Conservation (phyloP, 2,888 invertebrate genomes). For the Tipula unca region DNA sequence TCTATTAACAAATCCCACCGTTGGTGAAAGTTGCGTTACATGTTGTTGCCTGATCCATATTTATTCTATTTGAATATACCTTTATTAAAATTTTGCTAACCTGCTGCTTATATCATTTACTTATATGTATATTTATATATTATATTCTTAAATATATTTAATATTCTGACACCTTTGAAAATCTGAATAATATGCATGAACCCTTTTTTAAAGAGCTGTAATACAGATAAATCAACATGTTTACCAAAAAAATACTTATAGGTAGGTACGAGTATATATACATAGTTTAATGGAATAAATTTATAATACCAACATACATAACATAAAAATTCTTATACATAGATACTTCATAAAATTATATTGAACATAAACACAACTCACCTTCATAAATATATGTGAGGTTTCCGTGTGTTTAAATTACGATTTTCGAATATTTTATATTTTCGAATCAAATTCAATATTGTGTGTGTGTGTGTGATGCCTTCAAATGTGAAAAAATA, state of each 20-base stretch:
- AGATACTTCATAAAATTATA: not conserved
- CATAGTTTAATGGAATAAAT: not conserved
- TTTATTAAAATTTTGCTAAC: not conserved
- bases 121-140: not conserved
- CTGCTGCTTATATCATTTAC: not conserved
- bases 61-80: not conserved
- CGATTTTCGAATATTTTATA: not conserved
- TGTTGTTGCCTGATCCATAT: not conserved
- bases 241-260: no score
- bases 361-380: not conserved
- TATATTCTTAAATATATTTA: not conserved
- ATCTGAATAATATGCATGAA: not conserved
- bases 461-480: not conserved
- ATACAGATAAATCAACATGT: not conserved
- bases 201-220: not conserved
- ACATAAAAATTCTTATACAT: not conserved
- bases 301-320: not conserved
- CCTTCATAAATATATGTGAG: not conserved
- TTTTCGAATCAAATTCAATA: not conserved
- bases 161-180: not conserved
- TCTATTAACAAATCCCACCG: no score
- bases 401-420: not conserved
- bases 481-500: not conserved
- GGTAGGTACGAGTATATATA: no score
- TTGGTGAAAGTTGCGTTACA: no score